Percentiles rank a stretch among this genome's conserved stretches.
phyloP scores from a whole-genome alignment of 1,140 invertebrate genomes.

The Pogonomyrmex californicus region DNA sequence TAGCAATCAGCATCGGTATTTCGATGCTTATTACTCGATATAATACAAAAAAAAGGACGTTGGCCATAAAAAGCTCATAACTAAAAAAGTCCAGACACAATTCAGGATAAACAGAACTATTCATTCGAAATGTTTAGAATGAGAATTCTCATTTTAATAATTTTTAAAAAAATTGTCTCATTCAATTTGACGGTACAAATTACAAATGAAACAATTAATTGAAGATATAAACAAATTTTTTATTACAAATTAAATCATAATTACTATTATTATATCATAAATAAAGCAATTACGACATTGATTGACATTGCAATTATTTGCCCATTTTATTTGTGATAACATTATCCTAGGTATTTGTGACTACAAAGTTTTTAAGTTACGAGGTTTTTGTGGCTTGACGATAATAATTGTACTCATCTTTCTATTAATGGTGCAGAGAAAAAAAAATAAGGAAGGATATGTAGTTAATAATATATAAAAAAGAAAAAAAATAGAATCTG shows the following conservation, averaged over 20 bases:
- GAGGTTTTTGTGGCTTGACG: constrained; percentile 29
- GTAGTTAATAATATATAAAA: constrained; percentile 27
- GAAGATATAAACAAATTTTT: not conserved
- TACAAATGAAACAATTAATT: not conserved
- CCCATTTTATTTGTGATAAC: not conserved
- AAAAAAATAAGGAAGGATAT: not conserved
- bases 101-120: not conserved
- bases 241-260: constrained; percentile 3
- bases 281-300: not conserved
- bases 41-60: constrained; percentile 26
- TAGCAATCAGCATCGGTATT: constrained; percentile 13
- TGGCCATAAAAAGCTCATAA: constrained; percentile 29
- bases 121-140: not conserved
- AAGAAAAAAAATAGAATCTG: constrained; percentile 11
- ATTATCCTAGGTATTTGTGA: not conserved
- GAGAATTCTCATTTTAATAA: not conserved
- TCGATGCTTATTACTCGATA: constrained; percentile 22
- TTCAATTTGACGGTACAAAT: not conserved
- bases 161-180: not conserved
- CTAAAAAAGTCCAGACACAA: not conserved
- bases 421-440: constrained; percentile 35
- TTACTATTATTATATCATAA: not conserved
- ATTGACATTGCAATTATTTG: not conserved
- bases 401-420: constrained; percentile 32
- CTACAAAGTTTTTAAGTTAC: constrained; percentile 21